Evolutionary conservation across 2,797 vertebrate genomes (phyloP).

Genomic region (Florisuga fusca): DNA sequence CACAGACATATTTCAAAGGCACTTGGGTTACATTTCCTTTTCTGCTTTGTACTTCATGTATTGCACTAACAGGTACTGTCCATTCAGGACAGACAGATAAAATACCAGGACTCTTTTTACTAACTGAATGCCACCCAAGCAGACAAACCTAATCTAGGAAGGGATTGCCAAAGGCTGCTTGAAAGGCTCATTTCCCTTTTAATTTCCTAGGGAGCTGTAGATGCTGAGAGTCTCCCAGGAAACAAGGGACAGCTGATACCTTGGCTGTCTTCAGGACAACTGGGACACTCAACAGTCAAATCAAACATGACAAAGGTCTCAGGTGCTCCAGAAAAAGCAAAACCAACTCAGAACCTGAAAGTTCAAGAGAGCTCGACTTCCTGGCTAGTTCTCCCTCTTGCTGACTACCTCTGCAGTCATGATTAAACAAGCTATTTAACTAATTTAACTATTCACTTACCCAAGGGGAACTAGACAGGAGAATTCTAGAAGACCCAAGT

Average conservation of each 20-base stretch:
- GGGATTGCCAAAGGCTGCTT: background rate
- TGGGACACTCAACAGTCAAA: background rate
- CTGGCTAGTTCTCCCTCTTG: background rate
- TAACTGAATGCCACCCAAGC: background rate
- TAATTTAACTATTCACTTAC: background rate
- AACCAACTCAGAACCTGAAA: background rate
- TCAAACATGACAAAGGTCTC: background rate
- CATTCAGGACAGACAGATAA: background rate
- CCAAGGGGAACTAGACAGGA: background rate
- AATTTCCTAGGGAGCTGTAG: background rate
- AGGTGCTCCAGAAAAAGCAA: background rate
- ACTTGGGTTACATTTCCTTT: background rate
- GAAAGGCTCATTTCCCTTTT: background rate
- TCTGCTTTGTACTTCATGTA: background rate
- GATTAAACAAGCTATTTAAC: background rate
- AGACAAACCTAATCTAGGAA: background rate
- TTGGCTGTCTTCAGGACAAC: background rate
- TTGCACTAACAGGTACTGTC: background rate
- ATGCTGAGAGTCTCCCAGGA: background rate
- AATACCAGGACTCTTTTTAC: background rate
- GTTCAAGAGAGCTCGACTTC: background rate
- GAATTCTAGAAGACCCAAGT: conserved; percentile 15
- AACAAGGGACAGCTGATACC: background rate
- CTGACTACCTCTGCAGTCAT: background rate
- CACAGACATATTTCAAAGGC: background rate